These are phyloP conservation scores for Perithous albicinctus DNA, from an alignment of 2,888 invertebrate genomes.

Conservation along the genomic window DNA sequence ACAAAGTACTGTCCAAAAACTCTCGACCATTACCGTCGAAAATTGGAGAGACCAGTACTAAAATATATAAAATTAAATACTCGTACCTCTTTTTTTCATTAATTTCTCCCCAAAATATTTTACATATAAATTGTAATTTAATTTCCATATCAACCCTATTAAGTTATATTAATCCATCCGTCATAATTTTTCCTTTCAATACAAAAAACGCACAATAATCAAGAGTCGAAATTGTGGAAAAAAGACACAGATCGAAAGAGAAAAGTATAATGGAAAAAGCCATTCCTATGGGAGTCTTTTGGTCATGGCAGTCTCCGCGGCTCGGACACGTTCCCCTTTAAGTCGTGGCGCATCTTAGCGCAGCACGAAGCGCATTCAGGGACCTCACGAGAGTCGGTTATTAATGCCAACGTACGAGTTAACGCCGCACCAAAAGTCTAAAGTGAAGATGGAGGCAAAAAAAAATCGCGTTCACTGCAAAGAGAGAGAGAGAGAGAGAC, in stretches of 20 bases:
- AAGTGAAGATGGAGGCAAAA: conserved; percentile 10
- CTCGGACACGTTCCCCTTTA: conserved; percentile 76
- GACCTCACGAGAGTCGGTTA: conserved; percentile 63
- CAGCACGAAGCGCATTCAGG: conserved; percentile 56
- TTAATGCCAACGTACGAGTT: conserved; percentile 73
- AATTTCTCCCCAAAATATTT: too few species aligned
- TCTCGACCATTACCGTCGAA: too few species aligned
- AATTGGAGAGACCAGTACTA: too few species aligned
- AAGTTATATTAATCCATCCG: neutral
- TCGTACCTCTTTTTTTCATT: too few species aligned
- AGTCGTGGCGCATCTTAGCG: conserved; percentile 73
- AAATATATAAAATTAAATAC: too few species aligned
- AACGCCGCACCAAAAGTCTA: conserved; percentile 41
- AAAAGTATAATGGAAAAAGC: conserved; percentile 72
- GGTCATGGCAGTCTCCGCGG: conserved; percentile 63
- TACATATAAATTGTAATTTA: too few species aligned
- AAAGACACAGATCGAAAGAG: conserved; percentile 4
- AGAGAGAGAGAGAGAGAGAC: conserved; percentile 1
- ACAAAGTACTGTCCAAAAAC: too few species aligned
- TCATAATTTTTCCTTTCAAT: neutral
- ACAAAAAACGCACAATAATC: neutral
- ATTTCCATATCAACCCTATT: too few species aligned
- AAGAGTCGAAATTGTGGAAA: neutral
- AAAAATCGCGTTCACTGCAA: neutral
- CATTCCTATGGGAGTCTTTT: conserved; percentile 49